A percentile compares a stretch with the other conserved stretches of the same genome.
Conservation (phyloP, 2,888 invertebrate species). For the Rhogogaster chlorosoma region DNA sequence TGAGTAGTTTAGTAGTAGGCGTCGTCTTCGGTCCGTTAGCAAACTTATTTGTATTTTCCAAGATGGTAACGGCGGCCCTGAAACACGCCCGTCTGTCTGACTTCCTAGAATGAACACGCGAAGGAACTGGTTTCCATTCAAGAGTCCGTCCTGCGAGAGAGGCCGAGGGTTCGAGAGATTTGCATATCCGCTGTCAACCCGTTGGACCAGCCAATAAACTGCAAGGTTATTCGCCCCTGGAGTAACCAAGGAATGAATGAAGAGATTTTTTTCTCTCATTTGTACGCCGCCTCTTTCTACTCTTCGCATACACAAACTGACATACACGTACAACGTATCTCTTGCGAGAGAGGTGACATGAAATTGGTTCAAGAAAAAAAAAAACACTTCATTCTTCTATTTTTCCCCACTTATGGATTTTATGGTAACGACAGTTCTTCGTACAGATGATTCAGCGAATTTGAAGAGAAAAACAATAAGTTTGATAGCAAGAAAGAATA, state of each 20-base stretch:
- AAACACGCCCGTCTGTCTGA: slow-evolving; percentile 29
- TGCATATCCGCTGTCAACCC: slow-evolving; percentile 71
- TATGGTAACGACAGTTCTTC: not conserved
- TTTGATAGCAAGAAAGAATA: not conserved
- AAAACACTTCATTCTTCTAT: too few species aligned
- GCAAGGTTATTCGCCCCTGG: slow-evolving; percentile 52
- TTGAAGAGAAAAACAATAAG: not conserved
- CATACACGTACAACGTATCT: not conserved
- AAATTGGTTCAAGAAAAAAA: not conserved
- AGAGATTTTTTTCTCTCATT: not conserved
- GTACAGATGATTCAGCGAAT: not conserved
- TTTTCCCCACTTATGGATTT: too few species aligned
- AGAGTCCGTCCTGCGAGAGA: slow-evolving; percentile 37
- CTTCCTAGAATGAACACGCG: slow-evolving; percentile 48
- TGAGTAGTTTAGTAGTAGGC: slow-evolving; percentile 11
- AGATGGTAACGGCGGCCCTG: slow-evolving; percentile 15
- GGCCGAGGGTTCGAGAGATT: slow-evolving; percentile 62
- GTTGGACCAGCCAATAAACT: slow-evolving; percentile 63
- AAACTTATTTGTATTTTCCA: not conserved
- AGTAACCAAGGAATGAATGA: slow-evolving; percentile 28
- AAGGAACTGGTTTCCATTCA: slow-evolving; percentile 65
- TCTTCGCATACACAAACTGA: not conserved
- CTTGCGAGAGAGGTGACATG: not conserved
- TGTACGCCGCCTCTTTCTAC: not conserved
- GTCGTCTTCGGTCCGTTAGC: not conserved